Evolutionary conservation across 2,113 vertebrate species (phyloP).

Genomic region (Arenaria interpres): DNA sequence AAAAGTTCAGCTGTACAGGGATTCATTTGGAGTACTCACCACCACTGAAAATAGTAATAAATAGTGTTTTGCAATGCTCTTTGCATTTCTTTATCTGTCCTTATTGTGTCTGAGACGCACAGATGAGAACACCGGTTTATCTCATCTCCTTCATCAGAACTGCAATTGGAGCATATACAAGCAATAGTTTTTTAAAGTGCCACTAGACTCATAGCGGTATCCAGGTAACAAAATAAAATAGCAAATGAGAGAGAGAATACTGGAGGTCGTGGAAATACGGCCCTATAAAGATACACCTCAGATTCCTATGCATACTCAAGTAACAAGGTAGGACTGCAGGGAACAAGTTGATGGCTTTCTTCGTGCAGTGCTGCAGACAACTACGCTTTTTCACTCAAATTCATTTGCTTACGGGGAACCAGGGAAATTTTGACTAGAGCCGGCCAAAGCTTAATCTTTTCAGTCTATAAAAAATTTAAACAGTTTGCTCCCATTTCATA

Average conservation of each 20-base stretch:
- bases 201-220: background rate
- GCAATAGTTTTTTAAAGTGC: background rate
- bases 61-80: background rate
- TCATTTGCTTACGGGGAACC: conserved; percentile 45
- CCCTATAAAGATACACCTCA: background rate
- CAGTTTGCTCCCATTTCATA: conserved; percentile 36
- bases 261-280: background rate
- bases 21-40: background rate
- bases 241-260: background rate
- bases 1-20: background rate
- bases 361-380: background rate
- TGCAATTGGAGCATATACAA: background rate
- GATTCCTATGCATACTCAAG: conserved; percentile 18
- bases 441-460: conserved; percentile 24
- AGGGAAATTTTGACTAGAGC: conserved; percentile 41
- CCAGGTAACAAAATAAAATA: conserved; percentile 41
- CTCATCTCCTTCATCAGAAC: background rate
- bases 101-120: background rate
- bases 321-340: conserved; percentile 23
- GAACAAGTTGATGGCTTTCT: background rate
- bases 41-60: background rate
- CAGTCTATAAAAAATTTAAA: conserved; percentile 60
- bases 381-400: background rate
- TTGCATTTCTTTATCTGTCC: background rate
- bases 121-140: background rate